phyloP scores from a whole-genome alignment of 2,888 invertebrate species.

The Tryphoninae sp. region DNA sequence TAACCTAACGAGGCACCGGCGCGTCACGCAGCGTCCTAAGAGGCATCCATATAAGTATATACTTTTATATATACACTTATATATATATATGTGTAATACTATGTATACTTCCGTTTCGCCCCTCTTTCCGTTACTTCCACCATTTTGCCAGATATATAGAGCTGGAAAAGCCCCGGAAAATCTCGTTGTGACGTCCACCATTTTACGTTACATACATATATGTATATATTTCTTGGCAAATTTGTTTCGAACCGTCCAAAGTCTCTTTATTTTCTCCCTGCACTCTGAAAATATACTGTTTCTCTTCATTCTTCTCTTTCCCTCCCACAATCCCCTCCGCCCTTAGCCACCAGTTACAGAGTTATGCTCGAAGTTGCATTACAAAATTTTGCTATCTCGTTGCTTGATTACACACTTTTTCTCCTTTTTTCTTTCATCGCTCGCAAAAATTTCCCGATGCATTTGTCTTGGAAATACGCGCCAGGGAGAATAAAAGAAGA shows the following conservation, averaged over 20 bases:
- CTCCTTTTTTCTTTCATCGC: neutral
- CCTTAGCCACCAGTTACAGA: neutral
- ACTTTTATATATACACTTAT: conserved; percentile 35
- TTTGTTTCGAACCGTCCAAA: conserved; percentile 39
- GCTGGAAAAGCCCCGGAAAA: conserved; percentile 33
- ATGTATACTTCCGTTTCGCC: conserved; percentile 55
- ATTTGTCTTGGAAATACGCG: neutral
- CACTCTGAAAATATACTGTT: conserved; percentile 8
- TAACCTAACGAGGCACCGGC: conserved; percentile 55
- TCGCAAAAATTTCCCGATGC: conserved; percentile 5
- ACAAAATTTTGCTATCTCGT: conserved; percentile 42
- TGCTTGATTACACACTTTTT: conserved; percentile 34
- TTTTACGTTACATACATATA: conserved; percentile 35
- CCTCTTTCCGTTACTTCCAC: conserved; percentile 24
- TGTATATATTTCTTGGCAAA: conserved; percentile 17
- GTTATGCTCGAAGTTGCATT: conserved; percentile 34
- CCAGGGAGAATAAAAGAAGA: neutral
- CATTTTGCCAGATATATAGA: conserved; percentile 38
- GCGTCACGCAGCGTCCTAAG: conserved; percentile 65
- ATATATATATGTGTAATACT: conserved; percentile 52
- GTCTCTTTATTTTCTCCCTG: conserved; percentile 13
- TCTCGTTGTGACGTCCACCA: conserved; percentile 48
- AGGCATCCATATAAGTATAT: conserved; percentile 66
- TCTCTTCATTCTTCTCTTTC: conserved; percentile 25
- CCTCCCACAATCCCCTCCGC: neutral